A percentile compares a stretch with the other conserved stretches of the same genome.
phyloP scores from a whole-genome alignment of 2,888 invertebrate genomes.

The Ectemnius cavifrons region DNA sequence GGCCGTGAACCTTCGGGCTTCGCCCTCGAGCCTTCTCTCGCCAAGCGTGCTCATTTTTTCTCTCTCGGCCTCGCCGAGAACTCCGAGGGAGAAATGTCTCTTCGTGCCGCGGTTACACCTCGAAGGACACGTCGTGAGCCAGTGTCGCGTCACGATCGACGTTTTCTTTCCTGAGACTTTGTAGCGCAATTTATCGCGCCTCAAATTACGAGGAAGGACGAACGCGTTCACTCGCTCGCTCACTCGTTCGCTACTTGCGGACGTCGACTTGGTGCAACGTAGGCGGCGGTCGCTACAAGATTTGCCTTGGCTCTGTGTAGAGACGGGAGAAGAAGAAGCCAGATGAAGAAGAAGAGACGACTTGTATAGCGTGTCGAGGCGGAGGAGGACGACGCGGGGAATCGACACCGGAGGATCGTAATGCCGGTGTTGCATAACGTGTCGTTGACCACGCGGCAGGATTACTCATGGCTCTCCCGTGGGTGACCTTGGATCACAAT shows the following conservation, averaged over 20 bases:
- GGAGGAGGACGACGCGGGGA: conserved; percentile 24
- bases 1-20: conserved; percentile 6
- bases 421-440: conserved; percentile 57
- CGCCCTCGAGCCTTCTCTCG: background rate
- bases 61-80: background rate
- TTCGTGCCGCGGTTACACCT: background rate
- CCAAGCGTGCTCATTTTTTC: background rate
- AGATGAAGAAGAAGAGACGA: background rate
- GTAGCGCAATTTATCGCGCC: conserved; percentile 6
- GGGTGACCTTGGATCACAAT: conserved; percentile 60
- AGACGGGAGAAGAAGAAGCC: background rate
- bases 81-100: background rate
- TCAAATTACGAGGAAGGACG: conserved; percentile 14
- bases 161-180: background rate
- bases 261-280: too few relatives aligned
- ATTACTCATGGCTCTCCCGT: conserved; percentile 56
- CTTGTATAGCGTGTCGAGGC: conserved; percentile 5
- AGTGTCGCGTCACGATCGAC: background rate
- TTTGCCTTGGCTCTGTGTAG: too few relatives aligned
- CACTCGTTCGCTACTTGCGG: background rate
- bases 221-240: background rate
- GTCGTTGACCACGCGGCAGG: conserved; percentile 60
- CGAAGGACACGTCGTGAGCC: conserved; percentile 6
- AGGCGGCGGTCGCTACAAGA: too few relatives aligned
- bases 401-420: conserved; percentile 49